These are phyloP conservation scores for Hydropsyche tenuis DNA, from an alignment of 1,140 invertebrate genomes.

Conservation along the genomic window DNA sequence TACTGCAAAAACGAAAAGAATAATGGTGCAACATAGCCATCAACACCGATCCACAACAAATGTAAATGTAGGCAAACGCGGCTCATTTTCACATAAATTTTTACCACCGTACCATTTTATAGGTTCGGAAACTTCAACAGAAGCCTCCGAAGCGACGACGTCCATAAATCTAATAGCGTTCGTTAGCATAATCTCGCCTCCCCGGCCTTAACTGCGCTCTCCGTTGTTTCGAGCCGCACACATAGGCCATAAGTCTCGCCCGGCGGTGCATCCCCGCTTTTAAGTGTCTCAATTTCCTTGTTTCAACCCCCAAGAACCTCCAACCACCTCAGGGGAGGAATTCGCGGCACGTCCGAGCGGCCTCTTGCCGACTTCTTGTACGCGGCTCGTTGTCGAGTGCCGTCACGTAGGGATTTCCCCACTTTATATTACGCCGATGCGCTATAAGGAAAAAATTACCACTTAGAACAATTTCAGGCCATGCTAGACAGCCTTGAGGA, in stretches of 20 bases:
- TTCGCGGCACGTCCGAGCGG: constrained; percentile 44
- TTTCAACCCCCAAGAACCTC: constrained; percentile 24
- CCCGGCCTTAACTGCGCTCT: too few relatives aligned
- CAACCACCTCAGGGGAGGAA: constrained; percentile 31
- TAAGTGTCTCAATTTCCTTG: constrained; percentile 49
- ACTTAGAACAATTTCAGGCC: constrained; percentile 43
- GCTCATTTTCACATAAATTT: too few relatives aligned
- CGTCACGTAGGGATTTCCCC: constrained; percentile 48
- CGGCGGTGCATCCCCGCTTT: constrained; percentile 41
- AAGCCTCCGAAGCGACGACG: background rate
- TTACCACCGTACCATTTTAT: background rate
- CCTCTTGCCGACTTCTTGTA: constrained; percentile 44
- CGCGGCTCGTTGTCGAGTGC: constrained; percentile 43
- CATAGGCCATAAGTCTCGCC: background rate
- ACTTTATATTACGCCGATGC: constrained; percentile 42
- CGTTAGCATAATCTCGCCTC: too few relatives aligned
- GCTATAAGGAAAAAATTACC: constrained; percentile 43
- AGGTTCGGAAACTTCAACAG: background rate
- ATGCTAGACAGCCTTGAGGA: constrained; percentile 40
- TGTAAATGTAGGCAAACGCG: too few relatives aligned
- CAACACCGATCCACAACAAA: too few relatives aligned
- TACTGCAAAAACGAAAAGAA: too few relatives aligned
- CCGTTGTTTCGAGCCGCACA: constrained; percentile 7
- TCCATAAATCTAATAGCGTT: too few relatives aligned
- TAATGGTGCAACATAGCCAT: too few relatives aligned